phyloP scores from a whole-genome alignment of 2,113 vertebrate genomes.

The Pungitius pungitius region DNA sequence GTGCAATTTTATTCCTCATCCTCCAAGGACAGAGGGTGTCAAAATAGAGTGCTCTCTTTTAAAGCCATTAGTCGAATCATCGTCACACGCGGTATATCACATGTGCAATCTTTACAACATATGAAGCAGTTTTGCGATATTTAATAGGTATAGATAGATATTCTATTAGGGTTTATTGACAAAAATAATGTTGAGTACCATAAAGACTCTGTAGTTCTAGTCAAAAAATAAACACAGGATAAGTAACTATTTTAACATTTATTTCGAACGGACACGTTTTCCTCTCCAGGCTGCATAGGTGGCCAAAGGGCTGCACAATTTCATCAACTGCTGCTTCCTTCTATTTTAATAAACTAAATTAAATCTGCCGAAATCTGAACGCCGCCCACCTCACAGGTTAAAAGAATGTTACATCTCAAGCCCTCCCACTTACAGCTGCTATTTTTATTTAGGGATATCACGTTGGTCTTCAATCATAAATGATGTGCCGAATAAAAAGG shows the following conservation, averaged over 20 bases:
- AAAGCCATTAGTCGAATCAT: neutral
- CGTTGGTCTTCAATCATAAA: constrained; percentile 31
- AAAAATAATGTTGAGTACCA: neutral
- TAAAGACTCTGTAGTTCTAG: neutral
- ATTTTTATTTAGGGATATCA: constrained; percentile 19
- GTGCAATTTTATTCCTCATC: constrained; percentile 2
- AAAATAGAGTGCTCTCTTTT: constrained; percentile 2
- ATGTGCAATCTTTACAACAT: neutral
- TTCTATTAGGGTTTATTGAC: neutral
- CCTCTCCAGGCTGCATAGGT: neutral
- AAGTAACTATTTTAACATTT: neutral
- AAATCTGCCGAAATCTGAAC: constrained; percentile 2
- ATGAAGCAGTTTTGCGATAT: neutral
- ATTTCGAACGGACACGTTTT: neutral
- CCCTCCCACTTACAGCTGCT: constrained; percentile 24
- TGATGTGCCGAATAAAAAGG: constrained; percentile 2
- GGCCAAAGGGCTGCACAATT: neutral
- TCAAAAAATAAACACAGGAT: neutral
- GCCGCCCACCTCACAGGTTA: constrained; percentile 15
- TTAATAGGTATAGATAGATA: neutral
- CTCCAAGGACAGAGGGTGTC: neutral
- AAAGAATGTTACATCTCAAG: constrained; percentile 12
- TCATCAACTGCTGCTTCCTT: neutral
- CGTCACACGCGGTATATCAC: neutral
- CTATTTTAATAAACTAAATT: constrained; percentile 5